phyloP scores from a whole-genome alignment of 2,888 invertebrate species.

The Drosophila mimetica region DNA sequence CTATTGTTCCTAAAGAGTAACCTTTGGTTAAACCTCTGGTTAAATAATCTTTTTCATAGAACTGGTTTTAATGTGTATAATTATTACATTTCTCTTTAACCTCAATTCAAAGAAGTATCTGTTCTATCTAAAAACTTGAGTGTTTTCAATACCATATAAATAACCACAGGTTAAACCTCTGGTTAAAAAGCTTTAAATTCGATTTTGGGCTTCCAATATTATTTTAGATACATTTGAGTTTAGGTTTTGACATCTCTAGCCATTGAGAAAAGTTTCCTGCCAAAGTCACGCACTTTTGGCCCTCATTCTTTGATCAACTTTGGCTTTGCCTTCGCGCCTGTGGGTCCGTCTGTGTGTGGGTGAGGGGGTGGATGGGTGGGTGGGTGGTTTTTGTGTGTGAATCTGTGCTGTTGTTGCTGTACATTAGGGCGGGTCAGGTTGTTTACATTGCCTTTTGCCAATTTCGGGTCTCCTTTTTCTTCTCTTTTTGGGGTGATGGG shows the following conservation, averaged over 20 bases:
- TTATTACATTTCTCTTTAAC: too few relatives aligned
- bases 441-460: slow-evolving; percentile 46
- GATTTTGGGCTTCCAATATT: too few relatives aligned
- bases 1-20: too few relatives aligned
- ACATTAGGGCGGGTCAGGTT: slow-evolving; percentile 78
- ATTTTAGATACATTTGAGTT: too few relatives aligned
- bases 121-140: too few relatives aligned
- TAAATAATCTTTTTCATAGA: not conserved
- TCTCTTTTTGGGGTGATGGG: too few relatives aligned
- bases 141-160: too few relatives aligned
- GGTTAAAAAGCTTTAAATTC: too few relatives aligned
- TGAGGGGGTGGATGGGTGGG: slow-evolving; percentile 14
- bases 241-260: slow-evolving; percentile 17
- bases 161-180: too few relatives aligned
- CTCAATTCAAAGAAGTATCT: too few relatives aligned
- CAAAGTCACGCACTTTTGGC: slow-evolving; percentile 74
- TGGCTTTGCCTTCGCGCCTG: slow-evolving; percentile 57
- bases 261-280: slow-evolving; percentile 40
- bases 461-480: slow-evolving; percentile 9
- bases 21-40: not conserved
- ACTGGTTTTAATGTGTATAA: too few relatives aligned
- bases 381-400: slow-evolving; percentile 4
- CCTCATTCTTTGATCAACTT: slow-evolving; percentile 70
- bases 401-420: slow-evolving; percentile 48
- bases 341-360: slow-evolving; percentile 22